Evolutionary conservation across 2,888 invertebrate species (phyloP).

Genomic region (Nezara viridula): DNA sequence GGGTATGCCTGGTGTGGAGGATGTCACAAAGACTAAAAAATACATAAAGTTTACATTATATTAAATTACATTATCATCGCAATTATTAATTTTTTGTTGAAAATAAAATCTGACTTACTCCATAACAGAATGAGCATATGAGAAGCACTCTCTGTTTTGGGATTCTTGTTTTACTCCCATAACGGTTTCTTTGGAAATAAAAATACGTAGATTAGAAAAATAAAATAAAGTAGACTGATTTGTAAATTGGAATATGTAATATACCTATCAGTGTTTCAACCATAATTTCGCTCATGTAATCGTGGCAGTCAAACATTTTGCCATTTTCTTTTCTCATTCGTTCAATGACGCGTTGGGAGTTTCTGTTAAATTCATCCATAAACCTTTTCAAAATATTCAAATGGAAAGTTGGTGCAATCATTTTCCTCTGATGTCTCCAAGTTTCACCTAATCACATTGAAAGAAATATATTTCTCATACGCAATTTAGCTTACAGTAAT

Average conservation of each 20-base stretch:
- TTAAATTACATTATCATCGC: background rate
- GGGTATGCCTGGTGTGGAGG: constrained; percentile 8
- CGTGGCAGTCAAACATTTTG: constrained; percentile 67
- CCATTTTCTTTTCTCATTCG: constrained; percentile 66
- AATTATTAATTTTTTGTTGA: background rate
- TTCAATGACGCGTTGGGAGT: constrained; percentile 72
- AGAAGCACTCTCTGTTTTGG: constrained; percentile 84
- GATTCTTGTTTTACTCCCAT: constrained; percentile 89
- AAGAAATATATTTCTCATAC: background rate
- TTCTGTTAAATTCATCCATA: constrained; percentile 87
- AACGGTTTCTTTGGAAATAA: constrained; percentile 78
- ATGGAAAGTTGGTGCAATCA: constrained; percentile 91
- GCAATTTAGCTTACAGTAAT: background rate
- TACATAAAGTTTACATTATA: background rate
- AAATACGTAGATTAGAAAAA: background rate
- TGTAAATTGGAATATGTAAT: background rate
- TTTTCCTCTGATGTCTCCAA: constrained; percentile 88
- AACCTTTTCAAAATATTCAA: constrained; percentile 89
- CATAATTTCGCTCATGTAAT: constrained; percentile 68
- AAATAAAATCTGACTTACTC: constrained; percentile 71
- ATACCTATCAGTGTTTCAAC: constrained; percentile 67
- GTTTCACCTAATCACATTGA: constrained; percentile 76
- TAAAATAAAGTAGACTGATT: background rate
- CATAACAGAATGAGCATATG: constrained; percentile 91
- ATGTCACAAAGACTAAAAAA: constrained; percentile 19